Conservation (phyloP, 2,113 vertebrate species). For the Cricetomys ansorgei region DNA sequence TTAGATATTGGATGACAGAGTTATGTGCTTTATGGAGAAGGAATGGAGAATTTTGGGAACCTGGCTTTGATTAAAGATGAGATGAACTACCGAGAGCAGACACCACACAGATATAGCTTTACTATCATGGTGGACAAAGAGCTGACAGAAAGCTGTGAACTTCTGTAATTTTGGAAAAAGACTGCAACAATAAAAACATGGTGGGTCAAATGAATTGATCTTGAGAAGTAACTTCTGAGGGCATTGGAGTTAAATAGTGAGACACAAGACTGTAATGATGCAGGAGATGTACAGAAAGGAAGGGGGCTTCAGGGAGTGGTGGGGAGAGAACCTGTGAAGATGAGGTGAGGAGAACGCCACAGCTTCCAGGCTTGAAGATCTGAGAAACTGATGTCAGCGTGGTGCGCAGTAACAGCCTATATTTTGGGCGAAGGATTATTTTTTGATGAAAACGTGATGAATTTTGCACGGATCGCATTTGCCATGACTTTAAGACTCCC, state of each 20-base stretch:
- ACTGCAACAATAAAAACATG: not conserved
- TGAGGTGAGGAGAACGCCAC: not conserved
- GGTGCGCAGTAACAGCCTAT: not conserved
- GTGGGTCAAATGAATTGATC: not conserved
- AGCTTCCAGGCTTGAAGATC: not conserved
- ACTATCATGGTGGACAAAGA: not conserved
- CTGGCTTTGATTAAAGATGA: not conserved
- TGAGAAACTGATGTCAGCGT: not conserved
- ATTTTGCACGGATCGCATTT: not conserved
- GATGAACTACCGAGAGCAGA: not conserved
- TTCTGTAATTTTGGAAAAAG: not conserved
- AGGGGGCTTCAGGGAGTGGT: not conserved
- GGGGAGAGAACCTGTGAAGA: not conserved
- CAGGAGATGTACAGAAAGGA: not conserved
- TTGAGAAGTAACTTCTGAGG: not conserved
- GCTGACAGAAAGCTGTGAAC: not conserved
- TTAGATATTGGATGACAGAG: not conserved
- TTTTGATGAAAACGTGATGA: slow-evolving; percentile 38
- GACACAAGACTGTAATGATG: not conserved
- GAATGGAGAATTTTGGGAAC: not conserved
- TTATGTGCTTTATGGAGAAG: not conserved
- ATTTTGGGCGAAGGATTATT: not conserved
- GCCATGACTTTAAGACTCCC: not conserved
- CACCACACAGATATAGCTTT: not conserved
- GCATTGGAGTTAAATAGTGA: not conserved